Evolutionary conservation across 2,888 invertebrate genomes (phyloP), one percentile per base, ranked within the genome.

Genomic region (Hirtodrosophila confusa): DNA sequence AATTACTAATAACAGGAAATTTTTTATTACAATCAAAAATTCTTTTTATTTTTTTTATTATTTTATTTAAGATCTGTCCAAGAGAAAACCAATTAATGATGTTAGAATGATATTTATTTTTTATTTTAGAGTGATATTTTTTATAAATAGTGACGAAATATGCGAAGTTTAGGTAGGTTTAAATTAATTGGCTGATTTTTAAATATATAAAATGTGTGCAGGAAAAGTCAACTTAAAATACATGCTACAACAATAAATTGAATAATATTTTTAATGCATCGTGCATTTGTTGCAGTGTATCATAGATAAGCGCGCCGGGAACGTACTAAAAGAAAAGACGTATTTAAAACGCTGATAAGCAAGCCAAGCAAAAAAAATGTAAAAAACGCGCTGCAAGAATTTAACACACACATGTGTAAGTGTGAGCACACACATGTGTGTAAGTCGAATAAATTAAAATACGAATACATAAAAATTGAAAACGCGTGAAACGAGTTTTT

Each of bases 401-500:
- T 68, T 49, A 61, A 77, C 66, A 57, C 63, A 54, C 40, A 65
- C 70, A 63, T 11, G 48, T 17, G 29, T 45, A 47, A n/a, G n/a
- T n/a, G n/a, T n/a, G n/a, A n/a, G n/a, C 47, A 48, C 41, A 37
- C 35, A 40, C 36, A 17, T 57, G 64, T 47, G 48, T 47, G 12
- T 51, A 55, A 49, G 47, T 45, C 48, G 57, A 69, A 55, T 80
- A 51, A 71, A 75, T 73, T 69, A 47, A 47, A 82, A 82, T 60
- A 41, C 65, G 75, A 64, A 73, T 74, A 69, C 77, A 84, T 80
- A 76, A 83, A 73, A 80, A 80, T 74, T 71, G 66, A 49, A 86
- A 83, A 66, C 71, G 86, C 71, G 80, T 80, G 86, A 80, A 84
- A 63, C 78, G 69, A 85, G 87, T 84, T 84, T 84, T 86, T 87